Evolutionary conservation across 2,797 vertebrate genomes (phyloP), one percentile per base, ranked within the genome.

Genomic region (Megalops cyprinoides): DNA sequence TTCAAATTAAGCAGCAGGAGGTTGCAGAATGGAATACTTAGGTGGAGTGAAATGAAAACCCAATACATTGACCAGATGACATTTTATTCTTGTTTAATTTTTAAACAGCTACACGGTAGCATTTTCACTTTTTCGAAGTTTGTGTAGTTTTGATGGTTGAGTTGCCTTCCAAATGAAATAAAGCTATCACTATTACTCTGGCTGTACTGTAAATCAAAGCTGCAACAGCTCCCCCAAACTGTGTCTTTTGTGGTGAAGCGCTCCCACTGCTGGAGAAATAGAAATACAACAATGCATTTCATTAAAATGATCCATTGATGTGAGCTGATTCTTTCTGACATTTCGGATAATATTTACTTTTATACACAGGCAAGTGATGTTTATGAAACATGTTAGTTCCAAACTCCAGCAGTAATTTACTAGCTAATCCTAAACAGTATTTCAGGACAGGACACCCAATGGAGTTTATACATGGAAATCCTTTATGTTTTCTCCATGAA

Each of bases 251-350:
- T 85, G 85, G 82, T 69, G 37, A 48, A 49, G 80, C 37, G 74
- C 81, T 20, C 85, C 79, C 25, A 74, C 85, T 81, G 75, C 80
- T 82, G 86, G 79, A 65, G 0, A 37, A 15, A 46, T 9, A 12
- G 34, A 46, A 60, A 34, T 23, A 81, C 62, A 44, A 25, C 84
- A 80, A 9, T 23, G 18, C 18, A 73, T 4, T 0, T 37, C 15
- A 67, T 37, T 67, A 10, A 60, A 60, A 60, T 60, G 0, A 60
- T 2, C 1, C n/a, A n/a, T 58, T 5, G n/a, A 55, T 25, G 55
- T 12, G 25, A 28, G 12, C 31, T 7, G n/a, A 31, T 8, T 60
- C 58, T 31, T 8, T 60, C 58, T 31, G 58, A 60, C n/a, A 60
- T 60, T 60, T 28, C 60, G 3, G 58, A 60, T 31, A 31, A 31